Base-by-base conservation (phyloP, 2,888 invertebrate species). In the Aproaerema taeniolella region DNA sequence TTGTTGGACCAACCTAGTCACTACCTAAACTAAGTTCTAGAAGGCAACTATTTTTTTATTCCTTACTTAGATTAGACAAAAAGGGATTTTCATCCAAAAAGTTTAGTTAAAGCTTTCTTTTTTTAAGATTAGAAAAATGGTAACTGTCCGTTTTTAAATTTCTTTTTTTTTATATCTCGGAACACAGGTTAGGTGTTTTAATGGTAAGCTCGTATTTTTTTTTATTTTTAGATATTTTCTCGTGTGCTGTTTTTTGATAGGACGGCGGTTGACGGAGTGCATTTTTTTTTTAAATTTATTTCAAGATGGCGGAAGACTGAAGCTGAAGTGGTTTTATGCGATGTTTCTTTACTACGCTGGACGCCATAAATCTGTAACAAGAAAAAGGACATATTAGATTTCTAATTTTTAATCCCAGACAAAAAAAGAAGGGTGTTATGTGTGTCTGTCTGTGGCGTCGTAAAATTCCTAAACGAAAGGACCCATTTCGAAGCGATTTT, bases 131-230 rank as follows among this genome's bases (percentile, higher is more conserved):
- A 15, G 16, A 29, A 30, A 40, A 44, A 44, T 38, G 39, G 41
- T 42, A 47, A 46, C 48, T 55, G 32, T 42, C 39, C 41, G 28
- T n/a, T 20, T 42, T 40, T 11, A 45, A 46, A 45, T 53, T 59
- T 37, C 33, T 28, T 31, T 26, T 32, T n/a, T n/a, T n/a, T n/a
- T n/a, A n/a, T n/a, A n/a, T n/a, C n/a, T 33, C 67, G 42, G 75
- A 74, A 75, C 73, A 75, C 75, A 67, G 31, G 15, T 26, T 56
- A 52, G 35, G 28, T 49, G 54, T 52, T 53, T 59, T 58, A 61
- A 61, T 52, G 52, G 56, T 76, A 80, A 80, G 80, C 77, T 80
- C 82, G 68, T 58, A 65, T 74, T 76, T 79, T 67, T 76, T 80
- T 66, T 73, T 72, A 49, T 71, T 62, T 70, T 74, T 58, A 67